Evolutionary conservation across 1,140 invertebrate species (phyloP), one percentile per base, ranked within the genome.

Genomic region (Drusus annulatus): DNA sequence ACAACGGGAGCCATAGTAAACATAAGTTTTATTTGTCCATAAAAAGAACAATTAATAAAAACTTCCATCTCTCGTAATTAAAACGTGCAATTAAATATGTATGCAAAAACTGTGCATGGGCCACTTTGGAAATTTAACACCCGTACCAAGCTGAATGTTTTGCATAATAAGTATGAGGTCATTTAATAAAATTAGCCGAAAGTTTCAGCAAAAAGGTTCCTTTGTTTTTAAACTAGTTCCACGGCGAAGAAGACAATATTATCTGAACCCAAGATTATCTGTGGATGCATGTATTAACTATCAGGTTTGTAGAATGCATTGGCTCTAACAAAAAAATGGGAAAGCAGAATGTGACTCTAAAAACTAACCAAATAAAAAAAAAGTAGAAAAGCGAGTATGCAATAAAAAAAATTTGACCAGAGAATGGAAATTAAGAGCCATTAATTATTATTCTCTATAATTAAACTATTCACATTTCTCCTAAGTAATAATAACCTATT

Each of bases 121-220:
- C 17, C 16, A 25, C 16, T 65, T 15, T 25, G 15, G 25, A 65
- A 65, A 65, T 36, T 65, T 25, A 65, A 65, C 3, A 36, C n/a
- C 10, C 3, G 62, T 21, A 28, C 19, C 16, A 28, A 25, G 21
- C 25, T 65, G 21, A 65, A 13, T 13, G 21, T 65, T 56, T 0
- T 56, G 54, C 54, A 56, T n/a, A 65, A 65, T 65, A 60, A 60
- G 56, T 60, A 60, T 65, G 62, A 31, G 62, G 62, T 28, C 62
- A 4, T 3, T 25, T 16, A 28, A 7, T 56, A 21, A 56, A 56
- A 56, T 17, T n/a, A n/a, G 16, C n/a, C n/a, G n/a, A 56, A 17
- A 56, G 19, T 56, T 17, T 17, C n/a, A 8, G 19, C 5, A 56
- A 56, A n/a, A 17, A 17, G 54, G 10, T 17, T 17, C 7, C 8